Evolutionary conservation across 1,140 invertebrate genomes (phyloP).

Genomic region (Lordiphosa mommai): DNA sequence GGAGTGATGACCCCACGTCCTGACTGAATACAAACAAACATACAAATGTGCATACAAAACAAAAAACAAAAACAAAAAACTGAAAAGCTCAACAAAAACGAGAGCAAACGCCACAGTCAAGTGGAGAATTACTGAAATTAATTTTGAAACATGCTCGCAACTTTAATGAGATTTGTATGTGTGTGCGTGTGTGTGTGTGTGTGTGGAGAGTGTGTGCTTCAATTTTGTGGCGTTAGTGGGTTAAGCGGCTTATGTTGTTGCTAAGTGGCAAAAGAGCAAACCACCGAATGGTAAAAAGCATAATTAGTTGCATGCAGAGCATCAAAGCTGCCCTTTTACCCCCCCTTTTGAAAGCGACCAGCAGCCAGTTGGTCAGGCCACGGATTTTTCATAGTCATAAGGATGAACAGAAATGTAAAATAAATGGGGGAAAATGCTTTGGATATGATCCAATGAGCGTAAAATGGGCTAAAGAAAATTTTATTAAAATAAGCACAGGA

Average conservation of each 20-base stretch:
- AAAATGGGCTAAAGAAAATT: no score
- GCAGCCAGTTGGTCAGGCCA: no score
- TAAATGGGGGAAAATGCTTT: no score
- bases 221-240: slow-evolving; percentile 67
- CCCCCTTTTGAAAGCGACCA: no score
- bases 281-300: slow-evolving; percentile 65
- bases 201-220: slow-evolving; percentile 14
- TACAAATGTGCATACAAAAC: neutral
- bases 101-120: slow-evolving; percentile 40
- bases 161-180: slow-evolving; percentile 67
- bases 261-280: slow-evolving; percentile 71
- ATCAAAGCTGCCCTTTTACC: no score
- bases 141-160: slow-evolving; percentile 72
- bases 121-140: slow-evolving; percentile 70
- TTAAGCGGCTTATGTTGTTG: slow-evolving; percentile 72
- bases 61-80: slow-evolving; percentile 20
- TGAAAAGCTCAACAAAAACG: slow-evolving; percentile 9
- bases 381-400: no score
- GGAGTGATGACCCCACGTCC: no score
- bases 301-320: slow-evolving; percentile 51
- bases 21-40: no score
- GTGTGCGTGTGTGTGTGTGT: slow-evolving; percentile 9
- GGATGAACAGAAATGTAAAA: no score
- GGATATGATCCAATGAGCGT: no score
- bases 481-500: no score